A percentile compares a stretch with the other conserved stretches of the same genome.
phyloP scores from a whole-genome alignment of 1,140 invertebrate genomes.

The Rhagoletis zephyria region DNA sequence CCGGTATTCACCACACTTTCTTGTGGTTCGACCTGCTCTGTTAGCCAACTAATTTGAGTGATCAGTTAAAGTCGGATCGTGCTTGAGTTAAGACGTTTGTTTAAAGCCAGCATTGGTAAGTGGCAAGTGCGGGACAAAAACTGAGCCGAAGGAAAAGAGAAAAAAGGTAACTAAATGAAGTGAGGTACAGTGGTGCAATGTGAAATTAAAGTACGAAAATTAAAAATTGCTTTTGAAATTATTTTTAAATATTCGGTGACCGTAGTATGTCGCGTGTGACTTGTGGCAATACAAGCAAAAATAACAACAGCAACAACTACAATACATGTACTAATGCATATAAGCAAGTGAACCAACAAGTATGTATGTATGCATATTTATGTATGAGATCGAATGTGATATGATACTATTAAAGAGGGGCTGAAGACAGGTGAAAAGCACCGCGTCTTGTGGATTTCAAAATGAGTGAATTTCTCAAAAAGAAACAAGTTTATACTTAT shows the following conservation, averaged over 20 bases:
- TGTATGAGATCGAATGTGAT: neutral
- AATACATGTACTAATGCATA: neutral
- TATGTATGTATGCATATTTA: neutral
- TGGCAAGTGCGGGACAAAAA: constrained; percentile 5
- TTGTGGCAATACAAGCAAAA: neutral
- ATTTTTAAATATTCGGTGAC: neutral
- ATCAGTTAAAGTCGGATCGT: constrained; percentile 46
- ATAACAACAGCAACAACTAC: neutral
- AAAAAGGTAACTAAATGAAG: neutral
- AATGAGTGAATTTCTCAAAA: neutral
- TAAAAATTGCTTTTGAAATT: neutral
- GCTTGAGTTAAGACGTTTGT: constrained; percentile 46
- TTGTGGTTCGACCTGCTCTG: neutral
- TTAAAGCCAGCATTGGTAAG: neutral
- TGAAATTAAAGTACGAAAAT: neutral
- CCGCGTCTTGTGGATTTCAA: neutral
- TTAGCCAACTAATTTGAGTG: neutral
- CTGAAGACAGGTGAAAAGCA: constrained; percentile 5
- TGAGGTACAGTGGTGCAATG: neutral
- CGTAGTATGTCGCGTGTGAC: neutral
- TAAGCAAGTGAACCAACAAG: neutral
- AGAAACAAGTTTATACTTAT: neutral
- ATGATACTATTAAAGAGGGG: neutral
- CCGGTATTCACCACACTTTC: constrained; percentile 38
- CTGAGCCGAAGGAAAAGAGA: neutral